Evolutionary conservation across 2,113 vertebrate species (phyloP), one percentile per base, ranked within the genome.

Genomic region (Thoracochromis brauschi): DNA sequence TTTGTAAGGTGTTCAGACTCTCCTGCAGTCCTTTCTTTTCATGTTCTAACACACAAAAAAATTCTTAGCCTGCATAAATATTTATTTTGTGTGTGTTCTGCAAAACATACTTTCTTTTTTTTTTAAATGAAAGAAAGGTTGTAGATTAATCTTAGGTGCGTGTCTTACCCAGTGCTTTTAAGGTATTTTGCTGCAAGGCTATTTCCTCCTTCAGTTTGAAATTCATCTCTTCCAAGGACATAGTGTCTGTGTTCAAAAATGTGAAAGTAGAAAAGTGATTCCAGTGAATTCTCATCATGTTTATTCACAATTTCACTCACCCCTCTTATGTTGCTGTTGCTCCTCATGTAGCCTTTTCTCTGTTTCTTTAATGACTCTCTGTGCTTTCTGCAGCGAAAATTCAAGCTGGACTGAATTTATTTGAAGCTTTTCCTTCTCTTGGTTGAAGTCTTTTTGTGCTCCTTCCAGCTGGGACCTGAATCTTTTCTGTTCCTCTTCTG

Each of bases 151-250:
- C 31, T 17, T 29, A 17, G 8, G 14, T 42, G 38, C 1, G 10
- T 1, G 3, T 45, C 94, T 97, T 96, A 99, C 98, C 97, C 58
- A 97, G 71, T 11, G 95, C 94, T 88, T 95, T 93, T 45, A 96
- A 84, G n/a, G 91, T 92, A 24, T 91, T 92, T 86, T 96, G 94
- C 65, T 97, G 96, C 0, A 8, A 73, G 60, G 91, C 88, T 81
- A 97, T 85, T 91, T 97, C 95, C 75, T 95, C 93, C 75, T 96
- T 94, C 57, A 99, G 88, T 78, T 84, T 42, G 0, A 92, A 95
- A 73, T 97, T 93, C 38, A 5, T 95, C 5, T 91, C 92, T 85
- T 97, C 96, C 92, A 98, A 94, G 80, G 85, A 85, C 33, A 79
- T 26, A 4, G 42, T 91, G 65, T 94, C 97, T 97, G 87, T 89